phyloP scores from a whole-genome alignment of 2,888 invertebrate genomes.

The Cyaniris semiargus region DNA sequence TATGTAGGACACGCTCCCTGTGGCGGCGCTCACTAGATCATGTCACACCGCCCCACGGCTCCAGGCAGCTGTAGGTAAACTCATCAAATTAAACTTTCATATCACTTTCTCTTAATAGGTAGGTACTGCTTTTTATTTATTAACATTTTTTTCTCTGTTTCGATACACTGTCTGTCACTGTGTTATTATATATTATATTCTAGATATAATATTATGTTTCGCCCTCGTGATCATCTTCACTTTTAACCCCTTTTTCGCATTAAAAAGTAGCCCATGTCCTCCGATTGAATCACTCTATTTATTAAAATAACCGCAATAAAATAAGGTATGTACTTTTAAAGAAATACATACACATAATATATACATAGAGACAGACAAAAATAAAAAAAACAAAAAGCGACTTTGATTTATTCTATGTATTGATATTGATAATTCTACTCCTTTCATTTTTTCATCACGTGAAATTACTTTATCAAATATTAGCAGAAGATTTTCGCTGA shows the following conservation, averaged over 20 bases:
- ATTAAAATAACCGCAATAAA: no score
- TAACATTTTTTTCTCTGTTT: neutral
- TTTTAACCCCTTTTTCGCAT: neutral
- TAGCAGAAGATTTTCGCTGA: slow-evolving; percentile 46
- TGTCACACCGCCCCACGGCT: neutral
- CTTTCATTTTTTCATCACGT: neutral
- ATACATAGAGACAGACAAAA: no score
- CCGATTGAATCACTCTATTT: no score
- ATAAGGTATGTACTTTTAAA: no score
- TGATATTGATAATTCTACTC: neutral
- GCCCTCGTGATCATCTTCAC: no score
- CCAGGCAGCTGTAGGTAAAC: neutral
- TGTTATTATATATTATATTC: no score
- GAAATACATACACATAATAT: no score
- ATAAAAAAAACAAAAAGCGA: no score
- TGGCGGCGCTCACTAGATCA: neutral
- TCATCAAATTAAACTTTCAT: slow-evolving; percentile 7
- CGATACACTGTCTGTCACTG: neutral
- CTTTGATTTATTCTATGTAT: no score
- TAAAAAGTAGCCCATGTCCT: no score
- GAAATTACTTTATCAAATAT: slow-evolving; percentile 42
- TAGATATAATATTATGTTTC: neutral
- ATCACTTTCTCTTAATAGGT: neutral
- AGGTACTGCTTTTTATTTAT: no score
- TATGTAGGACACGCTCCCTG: neutral